Evolutionary conservation across 2,797 vertebrate genomes (phyloP), one percentile per base, ranked within the genome.

Genomic region (Pitangus sulphuratus): DNA sequence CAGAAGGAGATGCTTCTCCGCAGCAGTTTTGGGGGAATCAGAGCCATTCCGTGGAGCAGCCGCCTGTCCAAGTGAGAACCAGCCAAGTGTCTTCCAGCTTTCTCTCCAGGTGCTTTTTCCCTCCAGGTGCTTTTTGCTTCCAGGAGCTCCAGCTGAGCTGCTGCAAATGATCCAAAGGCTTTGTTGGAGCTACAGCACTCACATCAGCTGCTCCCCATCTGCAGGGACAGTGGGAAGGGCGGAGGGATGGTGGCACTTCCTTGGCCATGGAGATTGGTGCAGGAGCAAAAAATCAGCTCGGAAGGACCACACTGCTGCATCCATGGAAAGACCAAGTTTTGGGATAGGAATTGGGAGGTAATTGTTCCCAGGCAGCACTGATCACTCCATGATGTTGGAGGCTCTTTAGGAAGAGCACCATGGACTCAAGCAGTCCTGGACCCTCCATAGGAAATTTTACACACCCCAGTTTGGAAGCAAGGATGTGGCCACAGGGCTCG

Each of bases 401-500:
- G 20, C 25, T 40, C 0, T 5, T n/a, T 5, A 53, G 40, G 31
- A 51, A 18, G 25, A 50, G 40, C 26, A 3, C 7, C 13, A 6
- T 0, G 25, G 56, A 37, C 4, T n/a, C 54, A 16, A 12, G 9
- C 4, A 0, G 50, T 16, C 30, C 24, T 5, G n/a, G 45, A 42
- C 82, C 18, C 26, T 58, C 60, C 82, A 17, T 1, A 0, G 15
- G 26, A 47, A 4, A 31, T 24, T 4, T 35, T 8, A 6, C 24
- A 3, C 3, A 50, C 33, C 0, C 6, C 3, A 35, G 31, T 5
- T 14, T 31, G 54, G 1, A 42, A 66, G 60, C 5, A 0, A 56
- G 70, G 51, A 45, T 0, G 1, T 0, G 11, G 70, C 54, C 33
- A 28, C 1, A 1, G 65, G 22, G 50, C 60, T 62, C 2, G 0